A percentile compares a stretch with the other conserved stretches of the same genome.
These are phyloP conservation scores for Helicoverpa zea DNA, from an alignment of 1,140 invertebrate genomes.

Conservation along the genomic window DNA sequence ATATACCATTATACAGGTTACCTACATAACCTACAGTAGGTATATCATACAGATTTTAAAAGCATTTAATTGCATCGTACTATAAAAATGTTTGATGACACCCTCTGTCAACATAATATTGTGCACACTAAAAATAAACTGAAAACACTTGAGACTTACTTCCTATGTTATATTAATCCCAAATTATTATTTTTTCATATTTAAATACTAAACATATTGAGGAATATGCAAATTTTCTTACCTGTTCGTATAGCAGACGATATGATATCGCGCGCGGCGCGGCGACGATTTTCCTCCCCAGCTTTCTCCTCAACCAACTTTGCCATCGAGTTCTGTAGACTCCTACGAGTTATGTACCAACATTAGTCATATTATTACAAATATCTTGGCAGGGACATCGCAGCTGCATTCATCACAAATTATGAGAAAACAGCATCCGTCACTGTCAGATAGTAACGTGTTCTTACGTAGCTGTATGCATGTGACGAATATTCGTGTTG, in stretches of 20 bases:
- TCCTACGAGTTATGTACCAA: slow-evolving; percentile 61
- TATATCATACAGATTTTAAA: no score
- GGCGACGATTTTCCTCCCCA: slow-evolving; percentile 83
- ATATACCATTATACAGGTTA: no score
- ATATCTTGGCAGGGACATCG: slow-evolving; percentile 20
- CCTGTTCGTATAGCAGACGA: slow-evolving; percentile 81
- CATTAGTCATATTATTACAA: slow-evolving; percentile 42
- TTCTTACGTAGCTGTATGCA: not conserved
- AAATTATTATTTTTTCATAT: not conserved
- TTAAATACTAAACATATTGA: not conserved
- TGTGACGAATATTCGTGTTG: not conserved
- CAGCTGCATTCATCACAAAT: slow-evolving; percentile 36
- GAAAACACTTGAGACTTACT: no score
- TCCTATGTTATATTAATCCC: no score
- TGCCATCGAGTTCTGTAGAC: slow-evolving; percentile 83
- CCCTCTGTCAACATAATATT: no score
- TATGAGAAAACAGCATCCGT: slow-evolving; percentile 34
- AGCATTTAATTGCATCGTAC: no score
- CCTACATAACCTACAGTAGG: no score
- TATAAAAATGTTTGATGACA: no score
- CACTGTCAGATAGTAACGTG: slow-evolving; percentile 33
- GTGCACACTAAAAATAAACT: no score
- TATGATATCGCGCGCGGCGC: slow-evolving; percentile 81
- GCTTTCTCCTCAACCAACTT: slow-evolving; percentile 84
- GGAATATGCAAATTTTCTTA: slow-evolving; percentile 42